Evolutionary conservation across 1,140 invertebrate genomes (phyloP), one percentile per base, ranked within the genome.

Genomic region (Zaprionus camerounensis): DNA sequence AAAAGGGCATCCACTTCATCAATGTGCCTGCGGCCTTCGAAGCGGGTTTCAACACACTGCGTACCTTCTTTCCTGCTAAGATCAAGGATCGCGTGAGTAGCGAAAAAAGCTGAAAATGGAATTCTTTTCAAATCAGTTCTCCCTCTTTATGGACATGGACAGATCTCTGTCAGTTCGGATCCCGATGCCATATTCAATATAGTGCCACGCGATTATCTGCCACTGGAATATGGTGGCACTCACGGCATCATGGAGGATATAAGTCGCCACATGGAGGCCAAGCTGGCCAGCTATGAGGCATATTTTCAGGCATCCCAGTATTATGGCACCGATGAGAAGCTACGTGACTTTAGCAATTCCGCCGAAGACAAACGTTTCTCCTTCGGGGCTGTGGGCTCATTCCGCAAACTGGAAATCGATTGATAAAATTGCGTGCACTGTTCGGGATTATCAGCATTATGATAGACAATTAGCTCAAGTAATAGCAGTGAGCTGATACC

Each of bases 331-430:
- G 92, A 95, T 73, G 95, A 96, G 77, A 93, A 92, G n/a, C 93
- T 94, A 64, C 91, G 95, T n/a, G 93, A 93, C 9, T 93, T 93
- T 12, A 93, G 64, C 15, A 56, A 28, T 93, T 17, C 44, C 4
- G 93, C 93, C 55, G 93, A 93, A 17, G 75, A 93, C 6, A 92
- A 94, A 49, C 92, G 93, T 38, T 85, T 94, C 31, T 94, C 94
- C 17, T 95, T 94, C 81, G 95, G 94, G 5, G 86, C 94, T 4
- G 93, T 94, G 65, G 95, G 94, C 3, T 95, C 94, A 17, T 95
- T 95, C 82, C 93, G 94, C 5, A 91, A 92, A 77, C 46, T 92
- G 56, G 79, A 82, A 71, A 80, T 92, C 15, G 92, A 92, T 77
- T 92, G 9, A 57, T 5, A 28, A 13, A 55, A 75, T 53, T 15